A percentile compares a stretch with the other conserved stretches of the same genome.
Conservation (phyloP, 2,113 vertebrate genomes). For the Sander vitreus region DNA sequence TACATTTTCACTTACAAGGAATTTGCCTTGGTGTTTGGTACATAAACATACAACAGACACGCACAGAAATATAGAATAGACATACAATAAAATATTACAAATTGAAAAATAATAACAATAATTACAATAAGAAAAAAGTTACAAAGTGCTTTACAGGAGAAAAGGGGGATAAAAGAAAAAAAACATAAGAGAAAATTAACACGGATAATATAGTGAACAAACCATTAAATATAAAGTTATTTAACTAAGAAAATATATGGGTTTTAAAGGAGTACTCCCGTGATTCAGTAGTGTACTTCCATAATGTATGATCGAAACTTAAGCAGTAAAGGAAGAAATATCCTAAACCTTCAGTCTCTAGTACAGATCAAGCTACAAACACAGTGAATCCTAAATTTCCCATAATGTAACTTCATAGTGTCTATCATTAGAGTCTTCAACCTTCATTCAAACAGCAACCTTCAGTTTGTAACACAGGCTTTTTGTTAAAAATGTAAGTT, state of each 20-base stretch:
- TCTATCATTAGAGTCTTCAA: no score
- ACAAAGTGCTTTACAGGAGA: not conserved
- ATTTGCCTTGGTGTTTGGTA: no score
- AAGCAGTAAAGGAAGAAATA: not conserved
- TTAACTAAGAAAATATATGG: not conserved
- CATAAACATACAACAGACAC: no score
- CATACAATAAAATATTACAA: no score
- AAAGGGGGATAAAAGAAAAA: not conserved
- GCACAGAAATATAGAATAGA: no score
- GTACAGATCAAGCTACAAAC: not conserved
- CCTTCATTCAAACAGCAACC: no score
- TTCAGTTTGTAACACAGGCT: no score
- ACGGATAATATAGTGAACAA: not conserved
- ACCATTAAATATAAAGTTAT: not conserved
- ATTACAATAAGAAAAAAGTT: not conserved
- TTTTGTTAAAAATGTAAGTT: no score
- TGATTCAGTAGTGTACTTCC: not conserved
- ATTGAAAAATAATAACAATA: no score
- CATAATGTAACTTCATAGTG: not conserved
- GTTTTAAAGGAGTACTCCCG: not conserved
- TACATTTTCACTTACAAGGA: no score
- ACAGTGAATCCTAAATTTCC: not conserved
- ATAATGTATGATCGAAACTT: not conserved
- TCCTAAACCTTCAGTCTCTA: not conserved
- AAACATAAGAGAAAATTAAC: not conserved